Conservation (phyloP, 2,113 vertebrate species). For the Semicossyphus pulcher region DNA sequence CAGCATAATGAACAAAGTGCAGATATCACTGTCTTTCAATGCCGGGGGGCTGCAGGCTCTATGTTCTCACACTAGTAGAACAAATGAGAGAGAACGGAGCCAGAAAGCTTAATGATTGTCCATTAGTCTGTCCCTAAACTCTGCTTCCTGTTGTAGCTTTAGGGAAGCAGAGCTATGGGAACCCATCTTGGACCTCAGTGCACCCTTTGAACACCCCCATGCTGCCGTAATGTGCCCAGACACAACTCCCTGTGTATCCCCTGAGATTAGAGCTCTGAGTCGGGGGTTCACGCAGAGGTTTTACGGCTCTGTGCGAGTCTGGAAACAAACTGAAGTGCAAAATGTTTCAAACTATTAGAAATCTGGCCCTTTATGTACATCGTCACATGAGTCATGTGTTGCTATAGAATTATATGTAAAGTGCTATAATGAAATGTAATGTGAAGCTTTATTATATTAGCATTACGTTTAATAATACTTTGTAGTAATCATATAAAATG, state of each 20-base stretch:
- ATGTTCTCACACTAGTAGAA: slow-evolving; percentile 69
- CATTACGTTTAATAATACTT: background rate
- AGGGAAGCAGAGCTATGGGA: slow-evolving; percentile 56
- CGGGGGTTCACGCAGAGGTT: slow-evolving; percentile 55
- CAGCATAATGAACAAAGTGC: slow-evolving; percentile 75
- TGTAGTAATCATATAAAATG: background rate
- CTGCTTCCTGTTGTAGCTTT: slow-evolving; percentile 72
- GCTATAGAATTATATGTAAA: background rate
- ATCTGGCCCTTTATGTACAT: too few relatives aligned
- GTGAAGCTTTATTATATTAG: too few relatives aligned
- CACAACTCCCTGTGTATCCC: slow-evolving; percentile 59
- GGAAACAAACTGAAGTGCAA: background rate
- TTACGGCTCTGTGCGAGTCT: background rate
- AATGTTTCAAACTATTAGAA: background rate
- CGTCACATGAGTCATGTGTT: background rate
- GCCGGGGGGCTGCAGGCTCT: slow-evolving; percentile 56
- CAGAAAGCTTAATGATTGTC: slow-evolving; percentile 68
- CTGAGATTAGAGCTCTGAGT: slow-evolving; percentile 20
- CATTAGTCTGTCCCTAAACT: slow-evolving; percentile 68
- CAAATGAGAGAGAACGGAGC: slow-evolving; percentile 63
- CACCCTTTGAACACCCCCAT: slow-evolving; percentile 51
- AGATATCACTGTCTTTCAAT: slow-evolving; percentile 72
- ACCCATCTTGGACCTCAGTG: slow-evolving; percentile 55
- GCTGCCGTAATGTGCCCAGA: slow-evolving; percentile 51
- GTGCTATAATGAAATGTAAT: background rate